Evolutionary conservation across 23 tunicate species (phyloP).

Genomic region (Phallusia fumigata): DNA sequence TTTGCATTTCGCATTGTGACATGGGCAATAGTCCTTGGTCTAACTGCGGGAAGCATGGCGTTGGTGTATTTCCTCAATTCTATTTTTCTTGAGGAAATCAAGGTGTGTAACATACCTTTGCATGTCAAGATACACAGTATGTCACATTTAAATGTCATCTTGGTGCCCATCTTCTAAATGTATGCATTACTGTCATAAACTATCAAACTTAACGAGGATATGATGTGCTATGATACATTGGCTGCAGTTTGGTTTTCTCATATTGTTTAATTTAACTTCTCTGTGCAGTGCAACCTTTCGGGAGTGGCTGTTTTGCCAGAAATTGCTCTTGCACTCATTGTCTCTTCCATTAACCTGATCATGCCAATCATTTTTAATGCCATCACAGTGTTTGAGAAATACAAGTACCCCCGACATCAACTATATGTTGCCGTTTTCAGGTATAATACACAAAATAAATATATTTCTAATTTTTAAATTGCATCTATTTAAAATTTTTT

Average conservation of each 20-base stretch:
- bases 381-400: slow-evolving; percentile 56
- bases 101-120: slow-evolving; percentile 6
- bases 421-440: slow-evolving; percentile 72
- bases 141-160: neutral
- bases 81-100: slow-evolving; percentile 30
- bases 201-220: too few relatives aligned
- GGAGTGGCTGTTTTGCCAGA: slow-evolving; percentile 25
- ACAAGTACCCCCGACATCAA: slow-evolving; percentile 66
- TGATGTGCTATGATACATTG: neutral
- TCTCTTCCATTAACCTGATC: slow-evolving; percentile 80
- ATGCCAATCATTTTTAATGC: slow-evolving; percentile 67
- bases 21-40: slow-evolving; percentile 47
- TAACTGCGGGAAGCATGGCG: slow-evolving; percentile 67
- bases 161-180: too few relatives aligned
- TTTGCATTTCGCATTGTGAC: slow-evolving; percentile 39
- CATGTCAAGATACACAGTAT: neutral
- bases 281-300: neutral
- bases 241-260: neutral
- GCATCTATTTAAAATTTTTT: too few relatives aligned
- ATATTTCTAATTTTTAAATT: too few relatives aligned
- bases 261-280: neutral
- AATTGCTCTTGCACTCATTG: slow-evolving; percentile 62
- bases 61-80: slow-evolving; percentile 50
- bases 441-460: slow-evolving; percentile 10
- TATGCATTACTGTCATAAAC: too few relatives aligned